Percentiles rank a stretch among this genome's conserved stretches.
These are phyloP conservation scores for Ostrea denselamellosa DNA, from an alignment of 1,140 invertebrate species.

Conservation along the genomic window DNA sequence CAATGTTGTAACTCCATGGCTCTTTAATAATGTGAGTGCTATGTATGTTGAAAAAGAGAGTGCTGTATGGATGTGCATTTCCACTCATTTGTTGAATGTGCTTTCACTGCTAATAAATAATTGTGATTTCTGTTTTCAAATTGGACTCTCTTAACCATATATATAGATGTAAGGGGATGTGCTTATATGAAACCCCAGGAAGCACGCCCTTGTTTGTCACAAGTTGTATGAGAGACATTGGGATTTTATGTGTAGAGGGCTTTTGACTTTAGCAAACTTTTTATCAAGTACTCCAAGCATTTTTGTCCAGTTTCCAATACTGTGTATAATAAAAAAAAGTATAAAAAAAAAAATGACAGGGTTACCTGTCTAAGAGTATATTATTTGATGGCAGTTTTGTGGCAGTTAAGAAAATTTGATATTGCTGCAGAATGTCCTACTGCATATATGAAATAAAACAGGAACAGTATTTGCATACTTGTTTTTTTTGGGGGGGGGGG, in stretches of 20 bases:
- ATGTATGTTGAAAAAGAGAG: not conserved
- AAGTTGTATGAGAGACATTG: not conserved
- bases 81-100: not conserved
- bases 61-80: not conserved
- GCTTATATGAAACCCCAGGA: not conserved
- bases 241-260: not conserved
- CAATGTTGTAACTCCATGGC: not conserved
- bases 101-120: not conserved
- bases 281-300: not conserved
- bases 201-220: not conserved
- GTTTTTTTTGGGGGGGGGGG: too few relatives aligned
- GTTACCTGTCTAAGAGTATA: not conserved
- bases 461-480: not conserved
- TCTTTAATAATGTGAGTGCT: not conserved
- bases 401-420: not conserved
- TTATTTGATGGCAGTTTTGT: slow-evolving; percentile 17
- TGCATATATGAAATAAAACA: slow-evolving; percentile 31
- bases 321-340: not conserved
- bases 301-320: not conserved
- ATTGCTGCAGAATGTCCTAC: not conserved
- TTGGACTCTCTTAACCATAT: not conserved
- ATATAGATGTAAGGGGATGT: not conserved
- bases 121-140: not conserved
- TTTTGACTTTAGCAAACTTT: not conserved
- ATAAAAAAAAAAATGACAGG: not conserved